These are phyloP conservation scores for Tachina grossa DNA, from an alignment of 2,888 invertebrate species.

Conservation along the genomic window DNA sequence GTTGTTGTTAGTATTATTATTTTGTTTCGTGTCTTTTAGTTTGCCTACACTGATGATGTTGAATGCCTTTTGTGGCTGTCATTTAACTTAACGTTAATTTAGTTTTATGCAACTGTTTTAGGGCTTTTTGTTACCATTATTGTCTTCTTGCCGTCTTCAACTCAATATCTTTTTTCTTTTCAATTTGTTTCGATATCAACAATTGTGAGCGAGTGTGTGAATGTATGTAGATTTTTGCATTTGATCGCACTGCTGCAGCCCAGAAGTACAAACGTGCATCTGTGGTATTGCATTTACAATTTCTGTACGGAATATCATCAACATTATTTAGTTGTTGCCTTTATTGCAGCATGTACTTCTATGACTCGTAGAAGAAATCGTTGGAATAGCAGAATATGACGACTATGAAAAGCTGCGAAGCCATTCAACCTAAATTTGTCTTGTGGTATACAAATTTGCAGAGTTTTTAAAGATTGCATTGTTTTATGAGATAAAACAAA, in stretches of 20 bases:
- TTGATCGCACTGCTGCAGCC: conserved; percentile 41
- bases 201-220: not conserved
- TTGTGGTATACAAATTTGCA: conserved; percentile 50
- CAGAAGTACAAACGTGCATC: not conserved
- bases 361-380: conserved; percentile 38
- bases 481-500: not conserved
- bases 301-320: conserved; percentile 51
- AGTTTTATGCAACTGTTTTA: conserved; percentile 71
- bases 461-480: conserved; percentile 10
- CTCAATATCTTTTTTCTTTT: not conserved
- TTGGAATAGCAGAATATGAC: conserved; percentile 40
- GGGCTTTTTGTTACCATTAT: conserved; percentile 60
- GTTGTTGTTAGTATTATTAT: conserved; percentile 22
- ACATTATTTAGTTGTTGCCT: conserved; percentile 42
- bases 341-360: conserved; percentile 26
- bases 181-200: not conserved
- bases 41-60: conserved; percentile 43
- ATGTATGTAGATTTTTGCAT: conserved; percentile 14
- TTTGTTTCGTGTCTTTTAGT: conserved; percentile 10
- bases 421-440: conserved; percentile 69
- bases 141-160: conserved; percentile 19
- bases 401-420: conserved; percentile 51
- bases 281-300: conserved; percentile 20
- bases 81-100: conserved; percentile 66
- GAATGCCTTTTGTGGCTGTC: conserved; percentile 58